Evolutionary conservation across 2,888 invertebrate species (phyloP).

Genomic region (Criorhina ranunculi): DNA sequence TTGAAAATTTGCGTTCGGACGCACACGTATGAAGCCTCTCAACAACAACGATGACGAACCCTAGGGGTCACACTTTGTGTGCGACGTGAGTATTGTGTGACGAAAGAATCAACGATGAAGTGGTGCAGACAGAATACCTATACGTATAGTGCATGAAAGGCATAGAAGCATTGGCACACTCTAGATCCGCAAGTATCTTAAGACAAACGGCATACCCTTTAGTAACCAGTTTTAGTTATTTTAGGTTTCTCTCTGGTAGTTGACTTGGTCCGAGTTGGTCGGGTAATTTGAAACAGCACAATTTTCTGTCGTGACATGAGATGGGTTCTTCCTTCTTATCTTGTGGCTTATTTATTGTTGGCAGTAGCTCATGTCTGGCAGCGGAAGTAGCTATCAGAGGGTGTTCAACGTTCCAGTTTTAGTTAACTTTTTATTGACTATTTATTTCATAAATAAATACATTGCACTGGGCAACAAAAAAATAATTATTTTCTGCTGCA

Average conservation of each 20-base stretch:
- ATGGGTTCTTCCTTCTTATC: too few relatives aligned
- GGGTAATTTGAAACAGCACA: background rate
- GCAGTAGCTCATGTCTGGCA: too few relatives aligned
- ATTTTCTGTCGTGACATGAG: too few relatives aligned
- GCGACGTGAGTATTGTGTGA: slow-evolving; percentile 4
- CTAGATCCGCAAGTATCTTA: background rate
- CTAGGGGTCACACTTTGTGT: slow-evolving; percentile 32
- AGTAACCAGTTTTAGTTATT: slow-evolving; percentile 33
- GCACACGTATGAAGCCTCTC: slow-evolving; percentile 2
- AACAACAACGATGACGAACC: slow-evolving; percentile 32
- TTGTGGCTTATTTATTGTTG: too few relatives aligned
- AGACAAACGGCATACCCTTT: background rate
- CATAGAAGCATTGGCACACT: background rate
- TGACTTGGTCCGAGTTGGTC: background rate
- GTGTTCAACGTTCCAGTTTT: too few relatives aligned
- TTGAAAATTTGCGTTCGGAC: slow-evolving; percentile 28
- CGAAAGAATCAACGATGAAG: slow-evolving; percentile 21
- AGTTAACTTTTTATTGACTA: too few relatives aligned
- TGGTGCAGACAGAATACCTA: background rate
- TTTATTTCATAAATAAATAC: too few relatives aligned
- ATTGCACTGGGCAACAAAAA: too few relatives aligned
- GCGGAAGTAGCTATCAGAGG: too few relatives aligned
- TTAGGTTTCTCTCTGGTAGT: background rate
- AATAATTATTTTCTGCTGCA: too few relatives aligned
- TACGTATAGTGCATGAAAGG: background rate